Conservation (phyloP, 1,140 invertebrate genomes). For the Drosophila seguyi region DNA sequence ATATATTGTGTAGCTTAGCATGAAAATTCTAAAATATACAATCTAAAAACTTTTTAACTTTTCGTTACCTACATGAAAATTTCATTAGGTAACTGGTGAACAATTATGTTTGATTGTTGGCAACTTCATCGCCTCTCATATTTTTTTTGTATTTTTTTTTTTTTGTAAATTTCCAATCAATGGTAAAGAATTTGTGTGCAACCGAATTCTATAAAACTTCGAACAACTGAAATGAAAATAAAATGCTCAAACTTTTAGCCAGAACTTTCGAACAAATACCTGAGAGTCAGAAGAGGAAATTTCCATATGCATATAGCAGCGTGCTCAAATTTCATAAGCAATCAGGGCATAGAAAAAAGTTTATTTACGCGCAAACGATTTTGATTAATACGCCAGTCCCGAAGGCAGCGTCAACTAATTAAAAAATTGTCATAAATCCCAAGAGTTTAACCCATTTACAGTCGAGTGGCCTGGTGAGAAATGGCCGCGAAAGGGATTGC, state of each 20-base stretch:
- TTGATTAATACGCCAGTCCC: constrained; percentile 37
- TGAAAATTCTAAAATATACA: too few relatives aligned
- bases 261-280: constrained; percentile 14
- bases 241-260: constrained; percentile 27
- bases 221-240: constrained; percentile 23
- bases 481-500: constrained; percentile 59
- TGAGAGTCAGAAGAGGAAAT: constrained; percentile 9
- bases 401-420: constrained; percentile 54
- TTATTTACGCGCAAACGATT: constrained; percentile 51
- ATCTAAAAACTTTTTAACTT: background rate
- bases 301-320: constrained; percentile 24
- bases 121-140: constrained; percentile 24
- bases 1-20: background rate
- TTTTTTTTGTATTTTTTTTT: constrained; percentile 11
- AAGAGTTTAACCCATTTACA: constrained; percentile 74
- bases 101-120: constrained; percentile 52
- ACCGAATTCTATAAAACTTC: constrained; percentile 44
- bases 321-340: background rate
- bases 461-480: constrained; percentile 63
- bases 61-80: background rate
- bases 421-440: constrained; percentile 80
- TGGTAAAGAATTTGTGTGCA: constrained; percentile 4
- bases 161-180: constrained; percentile 48
- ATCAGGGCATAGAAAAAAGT: constrained; percentile 29
- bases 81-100: constrained; percentile 35